phyloP scores from a whole-genome alignment of 2,888 invertebrate species.

The Pollenia labialis region DNA sequence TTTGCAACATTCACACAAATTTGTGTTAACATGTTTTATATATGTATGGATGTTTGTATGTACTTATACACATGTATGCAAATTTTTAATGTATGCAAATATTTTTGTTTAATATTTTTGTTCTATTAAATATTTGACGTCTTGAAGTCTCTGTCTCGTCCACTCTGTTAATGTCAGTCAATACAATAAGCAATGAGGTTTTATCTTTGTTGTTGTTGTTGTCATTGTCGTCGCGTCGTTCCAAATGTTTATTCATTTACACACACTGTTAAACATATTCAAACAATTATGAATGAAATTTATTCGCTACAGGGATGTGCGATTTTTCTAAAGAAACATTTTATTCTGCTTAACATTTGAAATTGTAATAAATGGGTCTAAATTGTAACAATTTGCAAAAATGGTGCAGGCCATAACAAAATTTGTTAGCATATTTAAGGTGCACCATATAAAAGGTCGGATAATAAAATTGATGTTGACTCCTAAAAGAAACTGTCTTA shows the following conservation, averaged over 20 bases:
- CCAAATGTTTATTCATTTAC: conserved; percentile 26
- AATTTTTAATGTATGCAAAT: conserved; percentile 2
- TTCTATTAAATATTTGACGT: conserved; percentile 65
- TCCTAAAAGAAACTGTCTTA: too few species aligned
- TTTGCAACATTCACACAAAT: too few species aligned
- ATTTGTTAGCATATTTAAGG: too few species aligned
- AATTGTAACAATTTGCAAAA: too few species aligned
- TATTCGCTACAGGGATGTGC: not conserved
- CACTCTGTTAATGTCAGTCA: conserved; percentile 50
- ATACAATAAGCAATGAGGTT: conserved; percentile 51
- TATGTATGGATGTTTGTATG: too few species aligned
- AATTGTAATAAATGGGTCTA: too few species aligned
- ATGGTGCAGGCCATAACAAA: too few species aligned
- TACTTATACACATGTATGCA: too few species aligned
- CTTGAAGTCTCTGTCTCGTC: conserved; percentile 62
- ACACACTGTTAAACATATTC: conserved; percentile 1
- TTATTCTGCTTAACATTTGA: not conserved
- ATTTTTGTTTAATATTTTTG: conserved; percentile 16
- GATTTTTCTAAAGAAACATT: not conserved
- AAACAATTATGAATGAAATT: conserved; percentile 24
- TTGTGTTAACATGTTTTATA: too few species aligned
- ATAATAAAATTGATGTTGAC: too few species aligned
- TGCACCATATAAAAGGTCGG: too few species aligned
- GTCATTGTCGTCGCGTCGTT: not conserved
- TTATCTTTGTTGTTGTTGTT: not conserved